Conservation (phyloP, 2,888 invertebrate genomes). For the Erebia aethiops region DNA sequence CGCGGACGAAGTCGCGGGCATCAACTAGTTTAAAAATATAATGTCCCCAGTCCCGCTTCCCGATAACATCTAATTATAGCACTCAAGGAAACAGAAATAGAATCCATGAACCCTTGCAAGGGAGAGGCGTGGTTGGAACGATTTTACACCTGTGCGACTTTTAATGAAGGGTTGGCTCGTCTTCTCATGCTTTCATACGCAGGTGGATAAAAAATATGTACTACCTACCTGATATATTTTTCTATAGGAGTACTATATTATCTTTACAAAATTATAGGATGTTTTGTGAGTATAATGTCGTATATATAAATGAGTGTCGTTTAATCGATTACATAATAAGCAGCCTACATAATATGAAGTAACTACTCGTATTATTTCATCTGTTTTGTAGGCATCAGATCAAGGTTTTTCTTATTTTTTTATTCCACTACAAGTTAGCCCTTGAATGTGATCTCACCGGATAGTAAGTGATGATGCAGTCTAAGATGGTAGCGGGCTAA, state of each 20-base stretch:
- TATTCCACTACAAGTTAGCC: too few relatives aligned
- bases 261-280: not conserved
- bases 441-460: too few relatives aligned
- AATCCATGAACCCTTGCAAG: slow-evolving; percentile 31
- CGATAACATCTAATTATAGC: slow-evolving; percentile 33
- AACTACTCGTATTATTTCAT: too few relatives aligned
- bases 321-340: too few relatives aligned
- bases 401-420: too few relatives aligned
- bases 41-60: slow-evolving; percentile 15
- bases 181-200: slow-evolving; percentile 38
- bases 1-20: too few relatives aligned
- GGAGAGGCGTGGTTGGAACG: slow-evolving; percentile 37
- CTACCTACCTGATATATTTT: slow-evolving; percentile 24
- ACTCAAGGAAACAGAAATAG: slow-evolving; percentile 32
- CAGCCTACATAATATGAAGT: too few relatives aligned
- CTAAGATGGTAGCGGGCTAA: too few relatives aligned
- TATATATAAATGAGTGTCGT: not conserved
- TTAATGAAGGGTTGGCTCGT: slow-evolving; percentile 41
- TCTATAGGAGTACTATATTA: not conserved
- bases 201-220: slow-evolving; percentile 33
- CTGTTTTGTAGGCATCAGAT: too few relatives aligned
- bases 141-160: slow-evolving; percentile 43
- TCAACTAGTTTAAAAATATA: not conserved
- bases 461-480: too few relatives aligned
- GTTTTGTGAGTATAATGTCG: not conserved